Evolutionary conservation across 2,888 invertebrate species (phyloP).

Genomic region (Cephus sareptanus): DNA sequence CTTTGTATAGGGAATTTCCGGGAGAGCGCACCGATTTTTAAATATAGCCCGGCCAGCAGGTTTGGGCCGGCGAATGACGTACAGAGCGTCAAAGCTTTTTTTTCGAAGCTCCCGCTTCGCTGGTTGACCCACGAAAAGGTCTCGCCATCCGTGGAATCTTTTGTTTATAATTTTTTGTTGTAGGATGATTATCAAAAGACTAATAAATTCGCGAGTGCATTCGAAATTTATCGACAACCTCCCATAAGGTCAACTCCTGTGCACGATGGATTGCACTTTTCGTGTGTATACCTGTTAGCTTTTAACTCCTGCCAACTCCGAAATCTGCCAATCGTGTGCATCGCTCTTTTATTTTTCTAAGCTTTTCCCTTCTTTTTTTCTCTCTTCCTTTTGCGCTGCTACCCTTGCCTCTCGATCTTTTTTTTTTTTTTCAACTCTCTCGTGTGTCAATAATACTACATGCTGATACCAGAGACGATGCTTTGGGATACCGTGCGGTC

Average conservation of each 20-base stretch:
- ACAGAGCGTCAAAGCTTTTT: slow-evolving; percentile 58
- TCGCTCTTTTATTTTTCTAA: neutral
- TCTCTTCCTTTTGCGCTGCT: slow-evolving; percentile 12
- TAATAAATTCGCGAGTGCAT: slow-evolving; percentile 51
- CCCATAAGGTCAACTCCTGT: neutral
- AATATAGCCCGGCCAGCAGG: slow-evolving; percentile 59
- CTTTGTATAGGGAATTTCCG: slow-evolving; percentile 62
- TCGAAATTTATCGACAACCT: slow-evolving; percentile 55
- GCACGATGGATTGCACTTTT: slow-evolving; percentile 1
- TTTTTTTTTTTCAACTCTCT: slow-evolving; percentile 11
- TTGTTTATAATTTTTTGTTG: slow-evolving; percentile 63
- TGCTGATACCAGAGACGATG: neutral
- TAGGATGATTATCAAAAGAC: slow-evolving; percentile 63
- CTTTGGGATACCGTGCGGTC: neutral
- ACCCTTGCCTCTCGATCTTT: slow-evolving; percentile 3
- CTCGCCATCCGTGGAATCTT: slow-evolving; percentile 66
- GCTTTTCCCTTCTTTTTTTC: slow-evolving; percentile 2
- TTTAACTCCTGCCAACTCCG: neutral
- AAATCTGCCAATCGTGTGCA: neutral
- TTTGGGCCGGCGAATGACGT: slow-evolving; percentile 53
- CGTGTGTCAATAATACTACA: neutral
- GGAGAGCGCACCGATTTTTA: slow-evolving; percentile 65
- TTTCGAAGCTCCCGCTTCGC: slow-evolving; percentile 57
- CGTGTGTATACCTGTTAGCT: neutral
- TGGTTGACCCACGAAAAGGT: slow-evolving; percentile 64